Base-by-base conservation (phyloP, 2,113 vertebrate species). In the Pelodiscus sinensis region DNA sequence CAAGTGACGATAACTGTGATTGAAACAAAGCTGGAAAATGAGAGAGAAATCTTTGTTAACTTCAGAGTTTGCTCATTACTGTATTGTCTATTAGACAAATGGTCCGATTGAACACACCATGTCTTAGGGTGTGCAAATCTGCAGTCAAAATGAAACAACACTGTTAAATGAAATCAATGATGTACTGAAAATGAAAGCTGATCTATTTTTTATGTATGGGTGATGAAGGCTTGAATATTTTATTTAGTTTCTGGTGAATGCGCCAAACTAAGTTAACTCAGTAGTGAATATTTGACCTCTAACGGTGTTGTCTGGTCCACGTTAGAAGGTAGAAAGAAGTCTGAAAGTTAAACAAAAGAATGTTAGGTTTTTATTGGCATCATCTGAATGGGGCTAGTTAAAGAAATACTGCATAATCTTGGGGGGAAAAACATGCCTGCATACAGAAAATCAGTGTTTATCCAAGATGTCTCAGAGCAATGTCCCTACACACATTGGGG, bases 241-340 rank as follows among this genome's bases (percentile, higher is more conserved):
- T 16, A 31, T 54, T 86, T 85, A 5, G 10, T 85, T 92, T 83
- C 65, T 88, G 19, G 15, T 77, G 14, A 25, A 52, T 77, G 25
- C 52, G 3, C 56, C 82, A 58, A 54, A 21, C 84, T 92, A 55
- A 60, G 54, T 81, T 78, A 80, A 60, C 77, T 58, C 38, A 1
- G 2, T 92, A 81, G 25, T 79, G 80, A 71, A 22, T 81, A 38
- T 35, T 92, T 92, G 57, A 68, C 18, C 81, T 94, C 52, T 90
- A 3, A 89, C 78, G 8, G 29, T 55, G 29, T 71, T 87, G 8
- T 15, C 6, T 57, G 79, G 38, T 86, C 60, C 71, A 50, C 82
- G 79, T 35, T 94, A 55, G 54, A 22, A 94, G 56, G 55, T 24
- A 35, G 8, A 24, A 78, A 86, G 52, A 78, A 79, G 25, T 29